These are phyloP conservation scores for Paradoxurus hermaphroditus DNA, from an alignment of 2,113 vertebrate species.

Conservation along the genomic window DNA sequence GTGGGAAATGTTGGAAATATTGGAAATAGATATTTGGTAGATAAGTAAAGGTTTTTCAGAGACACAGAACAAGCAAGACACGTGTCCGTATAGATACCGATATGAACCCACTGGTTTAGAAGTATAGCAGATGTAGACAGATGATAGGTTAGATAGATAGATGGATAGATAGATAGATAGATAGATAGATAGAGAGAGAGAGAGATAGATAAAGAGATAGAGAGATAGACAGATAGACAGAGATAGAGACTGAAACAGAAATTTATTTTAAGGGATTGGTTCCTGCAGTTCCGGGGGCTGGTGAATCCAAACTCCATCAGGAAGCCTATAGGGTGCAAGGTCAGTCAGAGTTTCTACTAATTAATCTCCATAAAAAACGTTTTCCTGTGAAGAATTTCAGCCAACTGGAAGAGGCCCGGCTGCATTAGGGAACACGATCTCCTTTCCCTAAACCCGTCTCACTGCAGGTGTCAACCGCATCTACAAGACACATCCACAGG, in stretches of 20 bases:
- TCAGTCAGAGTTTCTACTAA: background rate
- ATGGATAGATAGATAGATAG: background rate
- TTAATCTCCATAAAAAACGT: background rate
- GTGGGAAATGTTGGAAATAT: background rate
- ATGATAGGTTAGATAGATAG: background rate
- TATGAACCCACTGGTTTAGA: fast-evolving
- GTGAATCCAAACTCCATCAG: background rate
- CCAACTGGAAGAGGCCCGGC: background rate
- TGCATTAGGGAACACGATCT: no score
- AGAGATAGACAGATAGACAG: background rate
- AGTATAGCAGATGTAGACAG: background rate
- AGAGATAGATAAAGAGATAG: background rate
- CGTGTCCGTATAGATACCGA: fast-evolving
- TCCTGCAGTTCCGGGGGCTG: background rate
- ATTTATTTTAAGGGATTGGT: no score
- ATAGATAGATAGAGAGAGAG: background rate
- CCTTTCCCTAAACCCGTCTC: background rate
- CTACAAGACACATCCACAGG: background rate
- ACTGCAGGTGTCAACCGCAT: no score
- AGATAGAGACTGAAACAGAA: background rate
- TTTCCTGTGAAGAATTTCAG: background rate
- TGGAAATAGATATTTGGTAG: background rate
- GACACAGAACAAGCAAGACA: background rate
- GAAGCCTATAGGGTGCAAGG: no score
- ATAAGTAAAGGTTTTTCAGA: background rate